These are phyloP conservation scores for Cepaea hortensis DNA, from an alignment of 2,888 invertebrate species.

Conservation along the genomic window DNA sequence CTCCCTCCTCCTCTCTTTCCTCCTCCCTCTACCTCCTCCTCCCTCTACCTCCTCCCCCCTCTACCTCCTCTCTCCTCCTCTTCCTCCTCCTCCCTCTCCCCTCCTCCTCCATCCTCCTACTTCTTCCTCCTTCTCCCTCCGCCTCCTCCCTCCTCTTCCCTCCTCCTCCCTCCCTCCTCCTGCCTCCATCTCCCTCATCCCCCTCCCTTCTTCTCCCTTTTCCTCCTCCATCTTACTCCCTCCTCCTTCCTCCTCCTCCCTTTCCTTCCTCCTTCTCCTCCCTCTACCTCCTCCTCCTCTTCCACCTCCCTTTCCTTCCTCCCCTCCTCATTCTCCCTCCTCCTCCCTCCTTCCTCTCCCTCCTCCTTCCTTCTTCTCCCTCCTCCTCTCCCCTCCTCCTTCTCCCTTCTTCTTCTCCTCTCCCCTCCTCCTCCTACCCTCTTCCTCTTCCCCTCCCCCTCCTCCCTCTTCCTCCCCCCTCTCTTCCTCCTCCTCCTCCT, in stretches of 20 bases:
- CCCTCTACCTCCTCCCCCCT: too few species aligned
- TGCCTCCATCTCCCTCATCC: too few species aligned
- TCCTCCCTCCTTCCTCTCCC: neutral
- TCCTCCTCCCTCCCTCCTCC: too few species aligned
- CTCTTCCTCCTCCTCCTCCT: neutral
- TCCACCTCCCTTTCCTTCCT: neutral
- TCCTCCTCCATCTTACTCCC: too few species aligned
- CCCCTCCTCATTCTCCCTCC: too few species aligned
- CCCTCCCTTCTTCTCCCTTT: too few species aligned
- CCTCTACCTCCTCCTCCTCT: neutral
- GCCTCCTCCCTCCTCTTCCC: too few species aligned
- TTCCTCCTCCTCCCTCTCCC: too few species aligned
- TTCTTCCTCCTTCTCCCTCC: too few species aligned
- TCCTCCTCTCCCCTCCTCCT: neutral
- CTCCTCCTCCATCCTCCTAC: too few species aligned
- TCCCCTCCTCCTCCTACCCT: neutral
- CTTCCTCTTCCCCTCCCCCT: neutral
- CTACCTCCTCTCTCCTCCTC: too few species aligned
- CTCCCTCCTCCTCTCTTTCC: too few species aligned
- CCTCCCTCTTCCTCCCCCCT: neutral
- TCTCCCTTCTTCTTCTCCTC: neutral
- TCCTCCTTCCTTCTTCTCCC: neutral
- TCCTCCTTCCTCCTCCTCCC: neutral
- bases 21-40: neutral
- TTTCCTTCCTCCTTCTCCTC: neutral